These are phyloP conservation scores for Phataginus tricuspis DNA, from an alignment of 2,797 vertebrate genomes.

Conservation along the genomic window DNA sequence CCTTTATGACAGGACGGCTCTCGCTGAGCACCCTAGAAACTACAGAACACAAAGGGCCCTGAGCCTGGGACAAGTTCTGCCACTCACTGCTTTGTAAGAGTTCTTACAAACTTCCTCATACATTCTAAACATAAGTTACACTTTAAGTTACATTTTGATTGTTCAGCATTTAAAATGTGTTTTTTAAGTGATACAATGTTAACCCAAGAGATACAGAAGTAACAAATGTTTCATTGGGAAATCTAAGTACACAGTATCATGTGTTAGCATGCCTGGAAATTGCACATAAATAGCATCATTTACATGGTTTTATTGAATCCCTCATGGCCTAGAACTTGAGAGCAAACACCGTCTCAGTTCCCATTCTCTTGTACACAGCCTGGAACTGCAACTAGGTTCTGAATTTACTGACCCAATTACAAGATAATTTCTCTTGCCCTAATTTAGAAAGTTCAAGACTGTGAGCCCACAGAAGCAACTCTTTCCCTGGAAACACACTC, in stretches of 20 bases:
- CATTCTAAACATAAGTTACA: background rate
- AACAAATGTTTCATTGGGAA: fast-evolving
- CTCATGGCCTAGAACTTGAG: fast-evolving
- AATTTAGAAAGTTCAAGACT: background rate
- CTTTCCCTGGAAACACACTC: background rate
- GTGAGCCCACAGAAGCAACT: background rate
- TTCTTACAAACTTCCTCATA: background rate
- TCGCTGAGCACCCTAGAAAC: background rate
- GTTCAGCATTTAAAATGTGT: background rate
- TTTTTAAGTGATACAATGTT: background rate
- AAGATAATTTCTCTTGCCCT: background rate
- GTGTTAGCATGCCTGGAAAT: fast-evolving
- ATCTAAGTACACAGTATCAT: fast-evolving
- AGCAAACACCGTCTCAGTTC: fast-evolving
- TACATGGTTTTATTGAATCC: fast-evolving
- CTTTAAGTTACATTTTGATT: background rate
- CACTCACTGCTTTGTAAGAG: background rate
- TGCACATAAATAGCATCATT: fast-evolving
- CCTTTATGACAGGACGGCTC: background rate
- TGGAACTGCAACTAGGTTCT: background rate
- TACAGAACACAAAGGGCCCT: fast-evolving
- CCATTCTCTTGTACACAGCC: fast-evolving
- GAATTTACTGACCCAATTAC: background rate
- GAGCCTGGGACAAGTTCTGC: fast-evolving
- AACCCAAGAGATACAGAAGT: background rate